Percentiles rank a stretch among this genome's conserved stretches.
phyloP scores from a whole-genome alignment of 1,140 invertebrate species.

The Patella vulgata region DNA sequence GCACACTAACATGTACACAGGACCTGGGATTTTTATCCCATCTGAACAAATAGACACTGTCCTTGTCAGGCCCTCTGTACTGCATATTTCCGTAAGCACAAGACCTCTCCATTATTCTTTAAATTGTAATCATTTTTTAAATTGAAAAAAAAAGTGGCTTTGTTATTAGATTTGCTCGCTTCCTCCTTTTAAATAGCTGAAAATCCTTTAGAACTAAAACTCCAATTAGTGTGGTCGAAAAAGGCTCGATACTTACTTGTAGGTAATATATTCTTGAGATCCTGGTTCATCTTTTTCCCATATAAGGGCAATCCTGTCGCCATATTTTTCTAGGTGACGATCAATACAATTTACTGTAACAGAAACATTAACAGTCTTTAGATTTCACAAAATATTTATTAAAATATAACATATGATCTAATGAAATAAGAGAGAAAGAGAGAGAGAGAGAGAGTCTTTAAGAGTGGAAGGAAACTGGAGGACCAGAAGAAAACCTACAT shows the following conservation, averaged over 20 bases:
- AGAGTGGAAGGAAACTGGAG: neutral
- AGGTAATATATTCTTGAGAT: constrained; percentile 65
- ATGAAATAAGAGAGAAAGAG: neutral
- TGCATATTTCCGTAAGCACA: too few relatives aligned
- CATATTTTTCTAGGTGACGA: constrained; percentile 65
- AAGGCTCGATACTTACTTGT: constrained; percentile 49
- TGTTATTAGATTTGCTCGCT: too few relatives aligned
- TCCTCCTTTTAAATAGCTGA: too few relatives aligned
- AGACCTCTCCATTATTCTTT: too few relatives aligned
- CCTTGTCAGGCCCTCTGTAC: too few relatives aligned
- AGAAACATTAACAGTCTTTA: constrained; percentile 2
- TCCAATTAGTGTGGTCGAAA: too few relatives aligned
- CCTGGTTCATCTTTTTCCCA: constrained; percentile 73
- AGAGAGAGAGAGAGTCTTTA: neutral
- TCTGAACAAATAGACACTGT: too few relatives aligned
- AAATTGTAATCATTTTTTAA: too few relatives aligned
- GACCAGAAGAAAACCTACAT: neutral
- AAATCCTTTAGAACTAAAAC: too few relatives aligned
- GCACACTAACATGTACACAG: too few relatives aligned
- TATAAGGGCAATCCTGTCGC: constrained; percentile 68
- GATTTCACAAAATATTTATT: neutral
- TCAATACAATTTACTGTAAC: constrained; percentile 71
- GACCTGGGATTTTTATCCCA: too few relatives aligned
- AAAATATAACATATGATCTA: neutral
- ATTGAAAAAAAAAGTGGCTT: too few relatives aligned